These are phyloP conservation scores for Aphrocallistes beatrix DNA, from an alignment of 37 sponge, comb jelly and placozoan genomes.

Conservation along the genomic window DNA sequence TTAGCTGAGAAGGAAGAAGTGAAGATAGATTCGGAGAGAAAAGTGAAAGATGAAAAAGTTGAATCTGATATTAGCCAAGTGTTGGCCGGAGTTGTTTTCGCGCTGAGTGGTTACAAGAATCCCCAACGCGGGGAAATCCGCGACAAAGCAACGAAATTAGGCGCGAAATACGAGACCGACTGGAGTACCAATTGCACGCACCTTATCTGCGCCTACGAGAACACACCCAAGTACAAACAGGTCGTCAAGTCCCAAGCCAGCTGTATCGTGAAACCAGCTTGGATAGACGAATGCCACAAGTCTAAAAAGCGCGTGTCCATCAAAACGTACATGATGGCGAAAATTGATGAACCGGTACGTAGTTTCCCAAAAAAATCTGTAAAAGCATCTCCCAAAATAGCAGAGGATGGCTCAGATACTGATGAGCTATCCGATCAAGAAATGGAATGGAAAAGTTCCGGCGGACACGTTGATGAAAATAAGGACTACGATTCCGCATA, in stretches of 20 bases:
- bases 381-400: background rate
- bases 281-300: background rate
- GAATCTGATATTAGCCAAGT: background rate
- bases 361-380: background rate
- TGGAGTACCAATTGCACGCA: constrained; percentile 72
- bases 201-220: constrained; percentile 77
- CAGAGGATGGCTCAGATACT: background rate
- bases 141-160: constrained; percentile 61
- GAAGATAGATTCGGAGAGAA: background rate
- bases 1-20: background rate
- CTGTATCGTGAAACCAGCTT: background rate
- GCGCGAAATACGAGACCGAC: constrained; percentile 60
- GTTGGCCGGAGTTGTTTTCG: constrained; percentile 46
- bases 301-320: background rate
- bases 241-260: constrained; percentile 28
- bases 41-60: background rate
- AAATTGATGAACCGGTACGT: background rate
- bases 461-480: background rate
- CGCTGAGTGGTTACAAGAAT: constrained; percentile 88
- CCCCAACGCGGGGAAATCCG: constrained; percentile 66
- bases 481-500: constrained; percentile 10
- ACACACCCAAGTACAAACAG: constrained; percentile 87
- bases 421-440: background rate
- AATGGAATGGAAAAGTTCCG: background rate
- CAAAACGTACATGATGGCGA: background rate